phyloP scores from a whole-genome alignment of 2,888 invertebrate species.

The Caenorhabditis afra region DNA sequence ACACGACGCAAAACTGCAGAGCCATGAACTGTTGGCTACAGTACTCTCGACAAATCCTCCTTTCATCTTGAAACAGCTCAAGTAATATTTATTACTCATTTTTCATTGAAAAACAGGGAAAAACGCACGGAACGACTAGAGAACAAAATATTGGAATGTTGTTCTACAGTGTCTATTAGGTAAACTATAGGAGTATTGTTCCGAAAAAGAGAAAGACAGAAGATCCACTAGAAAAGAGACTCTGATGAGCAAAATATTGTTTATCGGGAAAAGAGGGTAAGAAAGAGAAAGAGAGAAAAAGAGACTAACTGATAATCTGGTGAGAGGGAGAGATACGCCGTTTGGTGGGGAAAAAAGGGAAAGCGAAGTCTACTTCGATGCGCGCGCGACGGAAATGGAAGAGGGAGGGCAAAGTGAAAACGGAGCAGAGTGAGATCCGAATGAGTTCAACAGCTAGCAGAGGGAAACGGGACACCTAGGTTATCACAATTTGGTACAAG shows the following conservation, averaged over 20 bases:
- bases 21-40: no score
- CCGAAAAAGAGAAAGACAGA: conserved; percentile 29
- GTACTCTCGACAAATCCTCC: no score
- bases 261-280: not conserved
- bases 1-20: no score
- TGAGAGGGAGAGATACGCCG: conserved; percentile 32
- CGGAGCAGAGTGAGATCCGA: conserved; percentile 31
- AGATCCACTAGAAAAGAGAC: conserved; percentile 30
- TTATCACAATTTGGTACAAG: conserved; percentile 54
- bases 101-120: not conserved
- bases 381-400: conserved; percentile 21
- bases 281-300: not conserved
- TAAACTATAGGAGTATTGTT: conserved; percentile 16
- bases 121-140: not conserved
- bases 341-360: conserved; percentile 23
- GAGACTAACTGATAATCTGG: conserved; percentile 5
- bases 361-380: conserved; percentile 24
- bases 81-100: no score
- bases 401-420: conserved; percentile 28
- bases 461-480: conserved; percentile 15
- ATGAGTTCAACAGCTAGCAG: conserved; percentile 15
- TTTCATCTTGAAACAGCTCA: no score
- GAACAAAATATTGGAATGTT: not conserved
- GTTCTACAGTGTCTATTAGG: not conserved
- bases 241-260: conserved; percentile 37